These are phyloP conservation scores for Acropora yongei DNA, from an alignment of 64 coral and sea anemone species.

Conservation along the genomic window DNA sequence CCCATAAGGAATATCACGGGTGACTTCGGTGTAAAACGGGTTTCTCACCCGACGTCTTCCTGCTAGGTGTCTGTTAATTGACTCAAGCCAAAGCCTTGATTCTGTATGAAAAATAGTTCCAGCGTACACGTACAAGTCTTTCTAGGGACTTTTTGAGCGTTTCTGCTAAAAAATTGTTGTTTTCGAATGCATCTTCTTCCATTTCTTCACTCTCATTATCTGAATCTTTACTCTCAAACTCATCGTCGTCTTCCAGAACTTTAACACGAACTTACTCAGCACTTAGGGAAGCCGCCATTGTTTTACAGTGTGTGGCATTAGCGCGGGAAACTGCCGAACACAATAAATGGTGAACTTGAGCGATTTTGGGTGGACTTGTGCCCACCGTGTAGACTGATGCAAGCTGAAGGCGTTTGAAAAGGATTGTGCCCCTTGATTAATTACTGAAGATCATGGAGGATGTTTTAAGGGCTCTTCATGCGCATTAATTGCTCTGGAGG, in stretches of 20 bases:
- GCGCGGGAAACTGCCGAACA: constrained; percentile 18
- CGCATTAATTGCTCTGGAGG: no score
- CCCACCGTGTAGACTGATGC: no score
- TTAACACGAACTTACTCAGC: not conserved
- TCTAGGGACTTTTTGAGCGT: constrained; percentile 28
- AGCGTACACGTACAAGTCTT: constrained; percentile 25
- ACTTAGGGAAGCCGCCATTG: constrained; percentile 21
- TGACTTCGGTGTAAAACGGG: constrained; percentile 60
- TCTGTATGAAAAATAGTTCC: constrained; percentile 18
- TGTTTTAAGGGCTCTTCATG: no score
- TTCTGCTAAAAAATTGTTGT: constrained; percentile 28
- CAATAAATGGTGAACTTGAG: constrained; percentile 25
- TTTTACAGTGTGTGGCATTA: constrained; percentile 1
- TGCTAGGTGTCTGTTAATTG: constrained; percentile 30
- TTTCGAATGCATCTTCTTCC: constrained; percentile 14
- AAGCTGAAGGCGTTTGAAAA: no score
- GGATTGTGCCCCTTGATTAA: no score
- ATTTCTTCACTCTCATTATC: constrained; percentile 25
- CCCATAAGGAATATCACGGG: constrained; percentile 49
- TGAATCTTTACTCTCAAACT: not conserved
- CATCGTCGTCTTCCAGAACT: constrained; percentile 21
- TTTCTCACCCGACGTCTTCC: constrained; percentile 29
- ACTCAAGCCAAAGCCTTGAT: constrained; percentile 16
- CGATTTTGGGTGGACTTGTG: constrained; percentile 1
- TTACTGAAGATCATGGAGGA: no score